Conservation (phyloP, 2,113 vertebrate species). For the Saccopteryx bilineata region DNA sequence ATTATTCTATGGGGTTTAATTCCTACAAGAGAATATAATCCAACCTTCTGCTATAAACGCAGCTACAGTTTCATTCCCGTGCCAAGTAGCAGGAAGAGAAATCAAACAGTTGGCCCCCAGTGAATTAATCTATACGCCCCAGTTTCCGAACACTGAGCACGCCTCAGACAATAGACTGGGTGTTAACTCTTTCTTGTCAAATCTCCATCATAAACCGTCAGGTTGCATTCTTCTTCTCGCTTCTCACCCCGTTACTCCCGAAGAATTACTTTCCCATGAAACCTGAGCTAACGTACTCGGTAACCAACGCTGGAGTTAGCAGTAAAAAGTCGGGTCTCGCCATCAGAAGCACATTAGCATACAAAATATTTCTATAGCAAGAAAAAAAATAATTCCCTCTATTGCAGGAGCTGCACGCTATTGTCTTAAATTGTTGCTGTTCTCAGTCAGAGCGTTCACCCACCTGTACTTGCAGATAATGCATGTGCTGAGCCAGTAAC, state of each 20-base stretch:
- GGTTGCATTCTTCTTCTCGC: constrained; percentile 44
- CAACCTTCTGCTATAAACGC: constrained; percentile 73
- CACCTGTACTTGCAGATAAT: constrained; percentile 64
- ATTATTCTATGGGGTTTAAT: constrained; percentile 75
- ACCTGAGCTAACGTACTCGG: constrained; percentile 69
- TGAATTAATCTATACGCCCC: constrained; percentile 81
- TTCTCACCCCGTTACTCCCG: constrained; percentile 63
- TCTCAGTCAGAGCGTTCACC: constrained; percentile 65
- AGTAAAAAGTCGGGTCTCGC: constrained; percentile 72
- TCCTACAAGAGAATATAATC: constrained; percentile 80
- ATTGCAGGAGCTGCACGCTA: constrained; percentile 38
- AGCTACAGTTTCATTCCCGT: constrained; percentile 77
- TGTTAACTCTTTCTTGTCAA: constrained; percentile 70
- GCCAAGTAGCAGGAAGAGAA: constrained; percentile 78
- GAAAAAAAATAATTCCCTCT: constrained; percentile 12
- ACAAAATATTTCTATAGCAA: constrained; percentile 76
- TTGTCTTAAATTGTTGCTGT: constrained; percentile 71
- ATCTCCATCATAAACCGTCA: constrained; percentile 61
- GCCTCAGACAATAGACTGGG: constrained; percentile 61
- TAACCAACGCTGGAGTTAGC: constrained; percentile 70
- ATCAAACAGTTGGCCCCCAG: constrained; percentile 84
- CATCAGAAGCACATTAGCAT: constrained; percentile 79
- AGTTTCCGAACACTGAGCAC: constrained; percentile 77
- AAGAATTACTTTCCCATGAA: constrained; percentile 67
- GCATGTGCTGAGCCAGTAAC: neutral